These are phyloP conservation scores for Drosophila atripex DNA, from an alignment of 2,888 invertebrate genomes.

Conservation along the genomic window DNA sequence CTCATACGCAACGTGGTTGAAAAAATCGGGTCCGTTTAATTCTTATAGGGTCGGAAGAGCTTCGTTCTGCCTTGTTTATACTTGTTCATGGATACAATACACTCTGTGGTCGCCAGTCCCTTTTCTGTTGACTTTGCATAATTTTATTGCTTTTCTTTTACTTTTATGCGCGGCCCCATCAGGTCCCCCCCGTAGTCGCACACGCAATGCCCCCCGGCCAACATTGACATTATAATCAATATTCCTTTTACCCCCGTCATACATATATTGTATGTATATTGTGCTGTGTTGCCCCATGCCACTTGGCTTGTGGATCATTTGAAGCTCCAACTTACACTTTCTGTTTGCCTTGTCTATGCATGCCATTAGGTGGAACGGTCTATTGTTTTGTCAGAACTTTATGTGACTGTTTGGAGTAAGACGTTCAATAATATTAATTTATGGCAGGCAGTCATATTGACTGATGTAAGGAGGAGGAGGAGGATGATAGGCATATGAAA, in stretches of 20 bases:
- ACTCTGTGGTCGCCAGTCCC: slow-evolving; percentile 58
- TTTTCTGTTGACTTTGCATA: slow-evolving; percentile 80
- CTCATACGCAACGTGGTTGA: background rate
- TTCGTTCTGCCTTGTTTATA: slow-evolving; percentile 2
- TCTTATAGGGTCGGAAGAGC: slow-evolving; percentile 2
- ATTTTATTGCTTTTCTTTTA: slow-evolving; percentile 79
- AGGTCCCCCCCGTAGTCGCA: background rate
- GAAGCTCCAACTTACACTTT: slow-evolving; percentile 41
- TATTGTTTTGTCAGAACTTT: background rate
- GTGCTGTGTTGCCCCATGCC: background rate
- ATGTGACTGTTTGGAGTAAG: slow-evolving; percentile 4
- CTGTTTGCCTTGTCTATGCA: slow-evolving; percentile 29
- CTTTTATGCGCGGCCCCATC: slow-evolving; percentile 67
- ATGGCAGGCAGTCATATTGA: slow-evolving; percentile 1
- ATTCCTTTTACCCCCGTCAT: slow-evolving; percentile 65
- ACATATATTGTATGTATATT: slow-evolving; percentile 37
- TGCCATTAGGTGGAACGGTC: slow-evolving; percentile 19
- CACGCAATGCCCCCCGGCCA: slow-evolving; percentile 29
- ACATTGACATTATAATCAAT: slow-evolving; percentile 77
- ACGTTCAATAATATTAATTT: slow-evolving; percentile 2
- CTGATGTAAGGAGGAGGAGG: background rate
- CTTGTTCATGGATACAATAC: background rate
- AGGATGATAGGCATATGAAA: too few relatives aligned
- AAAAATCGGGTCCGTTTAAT: background rate
- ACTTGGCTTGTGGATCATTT: slow-evolving; percentile 18